A percentile compares a stretch with the other conserved stretches of the same genome.
Evolutionary conservation across 2,113 vertebrate genomes (phyloP).

Genomic region (Heloderma charlesbogerti): DNA sequence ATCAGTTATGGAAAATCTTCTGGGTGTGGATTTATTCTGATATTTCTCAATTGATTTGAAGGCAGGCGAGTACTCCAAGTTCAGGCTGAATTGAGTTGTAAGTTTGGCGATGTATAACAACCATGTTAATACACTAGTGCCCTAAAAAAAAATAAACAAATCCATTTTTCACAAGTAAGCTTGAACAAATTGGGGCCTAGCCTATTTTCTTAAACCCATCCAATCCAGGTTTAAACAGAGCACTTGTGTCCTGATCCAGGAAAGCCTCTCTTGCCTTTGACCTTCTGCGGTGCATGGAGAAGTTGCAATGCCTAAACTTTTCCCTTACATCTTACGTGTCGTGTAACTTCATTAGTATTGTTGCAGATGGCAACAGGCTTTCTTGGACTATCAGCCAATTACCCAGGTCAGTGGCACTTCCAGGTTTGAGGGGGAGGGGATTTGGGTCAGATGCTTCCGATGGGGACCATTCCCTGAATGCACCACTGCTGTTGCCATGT

Average conservation of each 20-base stretch:
- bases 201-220: not conserved
- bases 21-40: conserved; percentile 46
- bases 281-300: not conserved
- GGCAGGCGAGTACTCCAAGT: not conserved
- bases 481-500: no score
- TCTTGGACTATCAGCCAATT: no score
- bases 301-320: not conserved
- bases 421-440: no score
- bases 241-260: not conserved
- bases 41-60: conserved; percentile 34
- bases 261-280: not conserved
- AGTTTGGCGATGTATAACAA: not conserved
- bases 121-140: not conserved
- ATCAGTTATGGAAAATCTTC: conserved; percentile 60
- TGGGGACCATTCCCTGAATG: no score
- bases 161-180: not conserved
- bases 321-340: no score
- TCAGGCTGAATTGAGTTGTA: not conserved
- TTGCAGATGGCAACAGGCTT: no score
- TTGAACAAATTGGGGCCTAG: not conserved
- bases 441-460: no score
- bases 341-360: no score
- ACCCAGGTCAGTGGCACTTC: no score
- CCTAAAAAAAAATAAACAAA: not conserved
- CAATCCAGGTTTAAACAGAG: not conserved